phyloP scores from a whole-genome alignment of 1,140 invertebrate species.

The Drosophila tani region DNA sequence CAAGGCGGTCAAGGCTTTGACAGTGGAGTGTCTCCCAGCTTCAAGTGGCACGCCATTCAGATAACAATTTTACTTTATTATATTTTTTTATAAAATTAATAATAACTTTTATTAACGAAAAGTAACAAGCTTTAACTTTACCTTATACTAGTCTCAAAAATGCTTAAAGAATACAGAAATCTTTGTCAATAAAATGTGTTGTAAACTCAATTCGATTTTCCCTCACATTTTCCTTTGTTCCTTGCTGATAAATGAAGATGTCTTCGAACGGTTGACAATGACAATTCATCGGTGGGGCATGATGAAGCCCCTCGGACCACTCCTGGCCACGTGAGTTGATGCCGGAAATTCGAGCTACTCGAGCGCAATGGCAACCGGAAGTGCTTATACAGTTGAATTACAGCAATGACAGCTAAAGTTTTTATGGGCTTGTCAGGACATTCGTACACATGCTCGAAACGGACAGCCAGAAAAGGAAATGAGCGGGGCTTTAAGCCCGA shows the following conservation, averaged over 20 bases:
- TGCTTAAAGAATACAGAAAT: neutral
- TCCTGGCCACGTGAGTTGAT: conserved; percentile 13
- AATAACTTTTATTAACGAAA: neutral
- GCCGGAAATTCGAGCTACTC: conserved; percentile 49
- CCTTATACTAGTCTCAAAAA: neutral
- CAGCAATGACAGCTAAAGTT: conserved; percentile 59
- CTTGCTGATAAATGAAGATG: conserved; percentile 1
- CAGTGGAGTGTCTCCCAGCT: conserved; percentile 8
- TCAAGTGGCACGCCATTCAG: conserved; percentile 23
- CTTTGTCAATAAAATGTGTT: neutral
- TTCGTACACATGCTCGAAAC: conserved; percentile 7
- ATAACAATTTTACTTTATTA: conserved; percentile 12
- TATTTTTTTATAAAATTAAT: neutral
- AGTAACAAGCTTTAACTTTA: neutral
- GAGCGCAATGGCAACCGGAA: conserved; percentile 63
- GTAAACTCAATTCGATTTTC: neutral
- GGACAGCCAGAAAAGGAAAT: conserved; percentile 38
- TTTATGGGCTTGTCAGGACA: conserved; percentile 61
- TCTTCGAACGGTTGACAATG: conserved; percentile 12
- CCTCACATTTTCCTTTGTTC: neutral
- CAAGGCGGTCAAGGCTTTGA: conserved; percentile 18
- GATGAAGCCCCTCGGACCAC: neutral
- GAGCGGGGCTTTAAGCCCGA: conserved; percentile 24
- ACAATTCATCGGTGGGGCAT: neutral
- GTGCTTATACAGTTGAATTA: conserved; percentile 74